Conservation (phyloP, 1,140 invertebrate species). For the Sarcophaga peregrina region DNA sequence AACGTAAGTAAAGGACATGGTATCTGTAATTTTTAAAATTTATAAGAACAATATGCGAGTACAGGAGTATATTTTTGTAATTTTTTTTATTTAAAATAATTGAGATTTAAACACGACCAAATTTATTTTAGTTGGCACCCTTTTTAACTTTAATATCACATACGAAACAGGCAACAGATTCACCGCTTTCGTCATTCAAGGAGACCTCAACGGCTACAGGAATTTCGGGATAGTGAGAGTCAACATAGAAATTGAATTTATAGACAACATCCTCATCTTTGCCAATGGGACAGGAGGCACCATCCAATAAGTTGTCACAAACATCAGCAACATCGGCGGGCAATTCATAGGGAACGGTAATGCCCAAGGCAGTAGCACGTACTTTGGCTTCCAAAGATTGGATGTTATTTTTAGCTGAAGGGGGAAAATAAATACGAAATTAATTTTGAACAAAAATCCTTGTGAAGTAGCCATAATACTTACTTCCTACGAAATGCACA, state of each 20-base stretch:
- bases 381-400: constrained; percentile 51
- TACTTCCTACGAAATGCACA: background rate
- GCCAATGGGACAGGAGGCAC: constrained; percentile 59
- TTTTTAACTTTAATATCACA: constrained; percentile 38
- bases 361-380: constrained; percentile 54
- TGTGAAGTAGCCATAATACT: background rate
- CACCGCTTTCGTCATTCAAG: constrained; percentile 49
- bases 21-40: no score
- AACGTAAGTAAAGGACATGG: no score
- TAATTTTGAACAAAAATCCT: background rate
- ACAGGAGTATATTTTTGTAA: no score
- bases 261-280: constrained; percentile 60
- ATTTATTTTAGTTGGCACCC: background rate
- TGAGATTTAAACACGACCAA: no score
- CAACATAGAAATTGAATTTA: constrained; percentile 58
- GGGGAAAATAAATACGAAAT: background rate
- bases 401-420: constrained; percentile 52
- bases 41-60: no score
- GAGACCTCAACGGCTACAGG: constrained; percentile 56
- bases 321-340: constrained; percentile 58
- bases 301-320: constrained; percentile 56
- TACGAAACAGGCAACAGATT: constrained; percentile 56
- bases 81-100: no score
- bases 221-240: constrained; percentile 56
- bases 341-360: constrained; percentile 55